phyloP scores from a whole-genome alignment of 2,797 vertebrate genomes.

The Cynodonichthys magdalenae region DNA sequence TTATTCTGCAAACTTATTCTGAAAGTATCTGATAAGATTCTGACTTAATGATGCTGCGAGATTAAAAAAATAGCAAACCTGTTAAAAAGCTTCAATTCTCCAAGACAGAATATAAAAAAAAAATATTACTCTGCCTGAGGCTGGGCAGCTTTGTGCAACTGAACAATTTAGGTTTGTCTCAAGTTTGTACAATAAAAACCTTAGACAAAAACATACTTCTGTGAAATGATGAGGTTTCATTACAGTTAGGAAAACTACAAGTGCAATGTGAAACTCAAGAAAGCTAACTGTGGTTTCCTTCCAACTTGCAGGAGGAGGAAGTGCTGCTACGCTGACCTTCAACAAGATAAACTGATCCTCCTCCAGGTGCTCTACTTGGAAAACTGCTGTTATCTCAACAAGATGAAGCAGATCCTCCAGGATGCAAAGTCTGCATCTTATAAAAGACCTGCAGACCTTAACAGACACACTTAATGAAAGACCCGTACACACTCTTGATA shows the following conservation, averaged over 20 bases:
- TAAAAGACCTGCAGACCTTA: constrained; percentile 73
- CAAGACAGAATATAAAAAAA: neutral
- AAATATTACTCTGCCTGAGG: neutral
- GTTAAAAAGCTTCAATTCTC: neutral
- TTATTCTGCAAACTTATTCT: neutral
- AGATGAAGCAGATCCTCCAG: constrained; percentile 49
- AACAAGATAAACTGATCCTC: constrained; percentile 51
- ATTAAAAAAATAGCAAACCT: neutral
- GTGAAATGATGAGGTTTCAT: constrained; percentile 1
- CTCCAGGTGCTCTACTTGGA: constrained; percentile 4
- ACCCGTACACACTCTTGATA: constrained; percentile 53
- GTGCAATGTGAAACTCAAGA: neutral
- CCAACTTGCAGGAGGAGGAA: constrained; percentile 33
- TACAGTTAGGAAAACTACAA: constrained; percentile 12
- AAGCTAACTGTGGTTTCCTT: constrained; percentile 15
- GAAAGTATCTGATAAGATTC: neutral
- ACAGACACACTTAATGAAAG: constrained; percentile 48
- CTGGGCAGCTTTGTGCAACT: neutral
- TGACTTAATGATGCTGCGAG: neutral
- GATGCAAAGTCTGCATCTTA: constrained; percentile 68
- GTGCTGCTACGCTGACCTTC: constrained; percentile 24
- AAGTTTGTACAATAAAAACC: constrained; percentile 7
- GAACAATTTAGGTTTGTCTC: neutral
- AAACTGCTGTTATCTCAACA: constrained; percentile 42
- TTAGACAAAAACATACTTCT: constrained; percentile 13